Evolutionary conservation across 2,888 invertebrate genomes (phyloP).

Genomic region (Tenthredo livida): DNA sequence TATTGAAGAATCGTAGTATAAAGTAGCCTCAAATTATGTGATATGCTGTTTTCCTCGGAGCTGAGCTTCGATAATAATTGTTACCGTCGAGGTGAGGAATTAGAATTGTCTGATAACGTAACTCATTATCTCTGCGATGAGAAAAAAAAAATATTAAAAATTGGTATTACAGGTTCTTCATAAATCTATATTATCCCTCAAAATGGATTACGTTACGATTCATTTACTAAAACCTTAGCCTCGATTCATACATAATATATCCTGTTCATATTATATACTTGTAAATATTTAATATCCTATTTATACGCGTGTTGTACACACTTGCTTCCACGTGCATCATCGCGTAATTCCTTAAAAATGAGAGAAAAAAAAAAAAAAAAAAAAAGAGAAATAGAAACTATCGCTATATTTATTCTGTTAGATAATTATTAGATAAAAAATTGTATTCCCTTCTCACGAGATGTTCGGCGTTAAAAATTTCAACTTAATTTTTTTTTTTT

Average conservation of each 20-base stretch:
- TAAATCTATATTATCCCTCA: not conserved
- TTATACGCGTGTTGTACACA: conserved; percentile 61
- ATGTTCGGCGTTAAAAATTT: not conserved
- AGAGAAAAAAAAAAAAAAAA: not conserved
- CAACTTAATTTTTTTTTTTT: not conserved
- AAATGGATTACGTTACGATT: not conserved
- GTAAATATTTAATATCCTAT: conserved; percentile 70
- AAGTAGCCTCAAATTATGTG: conserved; percentile 71
- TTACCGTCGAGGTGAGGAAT: conserved; percentile 63
- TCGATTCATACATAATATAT: conserved; percentile 31
- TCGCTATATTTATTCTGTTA: not conserved
- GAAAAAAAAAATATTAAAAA: not conserved
- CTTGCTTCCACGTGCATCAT: conserved; percentile 62
- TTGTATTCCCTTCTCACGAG: not conserved
- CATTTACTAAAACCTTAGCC: not conserved
- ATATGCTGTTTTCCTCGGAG: conserved; percentile 75
- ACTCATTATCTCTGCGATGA: not conserved
- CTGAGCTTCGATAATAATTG: conserved; percentile 72
- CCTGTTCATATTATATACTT: conserved; percentile 63
- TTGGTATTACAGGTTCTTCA: not conserved
- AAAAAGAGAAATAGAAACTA: not conserved
- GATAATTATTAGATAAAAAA: not conserved
- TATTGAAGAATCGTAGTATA: conserved; percentile 46
- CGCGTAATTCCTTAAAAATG: not conserved
- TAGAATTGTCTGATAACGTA: conserved; percentile 6